Evolutionary conservation across 2,113 vertebrate species (phyloP).

Genomic region (Microtus montanus): DNA sequence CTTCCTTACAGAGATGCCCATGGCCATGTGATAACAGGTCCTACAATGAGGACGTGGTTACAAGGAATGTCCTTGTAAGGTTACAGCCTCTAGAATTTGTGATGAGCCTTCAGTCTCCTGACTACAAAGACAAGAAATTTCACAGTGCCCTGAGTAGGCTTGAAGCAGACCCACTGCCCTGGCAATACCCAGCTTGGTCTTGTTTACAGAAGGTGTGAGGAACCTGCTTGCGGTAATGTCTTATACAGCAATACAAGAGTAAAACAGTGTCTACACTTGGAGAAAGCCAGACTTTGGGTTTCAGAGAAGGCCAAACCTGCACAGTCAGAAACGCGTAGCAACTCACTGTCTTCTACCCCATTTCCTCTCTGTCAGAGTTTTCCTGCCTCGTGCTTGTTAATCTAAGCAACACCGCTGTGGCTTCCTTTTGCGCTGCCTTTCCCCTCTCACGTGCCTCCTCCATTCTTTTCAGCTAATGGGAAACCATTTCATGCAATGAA

Average conservation of each 20-base stretch:
- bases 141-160: not conserved
- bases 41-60: not conserved
- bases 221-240: not conserved
- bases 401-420: not conserved
- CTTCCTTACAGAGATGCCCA: not conserved
- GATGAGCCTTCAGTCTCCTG: not conserved
- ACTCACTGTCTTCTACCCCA: not conserved
- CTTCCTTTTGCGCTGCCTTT: not conserved
- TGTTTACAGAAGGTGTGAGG: not conserved
- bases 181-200: not conserved
- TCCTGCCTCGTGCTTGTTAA: not conserved
- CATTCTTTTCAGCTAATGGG: slow-evolving; percentile 44
- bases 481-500: slow-evolving; percentile 62
- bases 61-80: not conserved
- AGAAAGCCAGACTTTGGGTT: not conserved
- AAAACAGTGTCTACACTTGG: not conserved
- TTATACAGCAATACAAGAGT: not conserved
- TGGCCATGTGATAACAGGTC: not conserved
- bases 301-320: not conserved
- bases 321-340: not conserved
- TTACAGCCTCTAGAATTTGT: not conserved
- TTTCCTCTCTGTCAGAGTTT: slow-evolving; percentile 20
- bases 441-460: not conserved
- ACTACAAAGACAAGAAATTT: not conserved
- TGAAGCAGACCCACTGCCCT: not conserved